These are phyloP conservation scores for Lysandra bellargus DNA, from an alignment of 2,888 invertebrate genomes.

Conservation along the genomic window DNA sequence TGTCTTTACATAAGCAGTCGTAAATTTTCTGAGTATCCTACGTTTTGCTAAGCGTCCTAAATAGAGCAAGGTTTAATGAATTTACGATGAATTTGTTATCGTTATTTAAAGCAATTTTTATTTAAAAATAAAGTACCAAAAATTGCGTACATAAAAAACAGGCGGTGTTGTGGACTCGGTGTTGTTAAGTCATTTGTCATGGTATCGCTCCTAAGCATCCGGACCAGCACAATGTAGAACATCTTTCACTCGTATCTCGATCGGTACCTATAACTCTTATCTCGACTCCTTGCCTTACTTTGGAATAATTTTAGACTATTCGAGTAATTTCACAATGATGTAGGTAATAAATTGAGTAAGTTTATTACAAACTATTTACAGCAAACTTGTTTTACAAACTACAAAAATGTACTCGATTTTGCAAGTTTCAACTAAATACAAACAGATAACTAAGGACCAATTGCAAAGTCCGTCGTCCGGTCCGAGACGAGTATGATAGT, in stretches of 20 bases:
- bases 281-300: not conserved
- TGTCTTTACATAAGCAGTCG: too few relatives aligned
- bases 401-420: not conserved
- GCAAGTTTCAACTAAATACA: not conserved
- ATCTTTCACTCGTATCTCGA: slow-evolving; percentile 11
- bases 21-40: too few relatives aligned
- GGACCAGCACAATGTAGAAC: slow-evolving; percentile 17
- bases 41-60: too few relatives aligned
- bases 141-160: not conserved
- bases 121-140: not conserved
- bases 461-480: not conserved
- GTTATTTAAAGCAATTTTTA: not conserved
- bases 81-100: not conserved
- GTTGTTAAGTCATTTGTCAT: slow-evolving; percentile 22
- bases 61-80: too few relatives aligned
- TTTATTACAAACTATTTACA: not conserved
- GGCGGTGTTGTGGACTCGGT: not conserved
- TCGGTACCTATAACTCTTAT: not conserved
- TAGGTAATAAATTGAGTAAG: not conserved
- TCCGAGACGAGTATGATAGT: not conserved
- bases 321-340: not conserved
- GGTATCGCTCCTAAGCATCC: slow-evolving; percentile 17
- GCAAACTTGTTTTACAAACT: not conserved
- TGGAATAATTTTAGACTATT: not conserved
- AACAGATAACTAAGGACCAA: not conserved